These are phyloP conservation scores for Stegana nigrithorax DNA, from an alignment of 2,888 invertebrate genomes.

Conservation along the genomic window DNA sequence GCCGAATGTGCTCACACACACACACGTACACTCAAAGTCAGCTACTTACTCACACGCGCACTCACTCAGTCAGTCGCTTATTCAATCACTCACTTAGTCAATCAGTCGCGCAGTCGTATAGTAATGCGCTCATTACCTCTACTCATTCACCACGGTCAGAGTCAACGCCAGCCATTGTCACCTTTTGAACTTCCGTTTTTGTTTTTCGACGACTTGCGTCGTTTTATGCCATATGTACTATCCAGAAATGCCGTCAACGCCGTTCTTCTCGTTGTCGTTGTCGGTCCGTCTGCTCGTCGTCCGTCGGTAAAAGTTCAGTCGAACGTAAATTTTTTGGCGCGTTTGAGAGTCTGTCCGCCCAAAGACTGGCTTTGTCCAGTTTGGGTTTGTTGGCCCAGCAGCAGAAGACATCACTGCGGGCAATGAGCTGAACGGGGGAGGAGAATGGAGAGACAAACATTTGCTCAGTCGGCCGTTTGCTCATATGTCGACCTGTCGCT, in stretches of 20 bases:
- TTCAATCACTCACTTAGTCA: constrained; percentile 12
- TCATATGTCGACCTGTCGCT: too few species aligned
- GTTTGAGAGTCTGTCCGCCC: constrained; percentile 18
- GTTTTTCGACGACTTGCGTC: too few species aligned
- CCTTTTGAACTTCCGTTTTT: constrained; percentile 58
- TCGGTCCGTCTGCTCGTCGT: not conserved
- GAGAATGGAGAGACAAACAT: too few species aligned
- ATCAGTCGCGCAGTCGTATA: not conserved
- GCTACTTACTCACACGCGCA: constrained; percentile 3
- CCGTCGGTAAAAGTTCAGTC: constrained; percentile 41
- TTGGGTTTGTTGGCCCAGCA: not conserved
- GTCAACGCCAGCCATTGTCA: constrained; percentile 40
- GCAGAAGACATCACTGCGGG: too few species aligned
- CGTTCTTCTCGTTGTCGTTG: not conserved
- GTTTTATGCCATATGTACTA: too few species aligned
- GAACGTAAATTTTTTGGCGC: constrained; percentile 48
- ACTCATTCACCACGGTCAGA: not conserved
- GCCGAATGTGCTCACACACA: not conserved
- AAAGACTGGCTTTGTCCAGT: not conserved
- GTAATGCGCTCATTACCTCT: not conserved
- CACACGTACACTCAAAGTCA: too few species aligned
- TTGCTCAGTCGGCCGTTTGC: too few species aligned
- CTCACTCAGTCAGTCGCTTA: constrained; percentile 35
- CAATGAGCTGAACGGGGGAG: too few species aligned
- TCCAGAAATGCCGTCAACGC: not conserved